Conservation (phyloP, 2,888 invertebrate species). For the Drosophila prostipennis region DNA sequence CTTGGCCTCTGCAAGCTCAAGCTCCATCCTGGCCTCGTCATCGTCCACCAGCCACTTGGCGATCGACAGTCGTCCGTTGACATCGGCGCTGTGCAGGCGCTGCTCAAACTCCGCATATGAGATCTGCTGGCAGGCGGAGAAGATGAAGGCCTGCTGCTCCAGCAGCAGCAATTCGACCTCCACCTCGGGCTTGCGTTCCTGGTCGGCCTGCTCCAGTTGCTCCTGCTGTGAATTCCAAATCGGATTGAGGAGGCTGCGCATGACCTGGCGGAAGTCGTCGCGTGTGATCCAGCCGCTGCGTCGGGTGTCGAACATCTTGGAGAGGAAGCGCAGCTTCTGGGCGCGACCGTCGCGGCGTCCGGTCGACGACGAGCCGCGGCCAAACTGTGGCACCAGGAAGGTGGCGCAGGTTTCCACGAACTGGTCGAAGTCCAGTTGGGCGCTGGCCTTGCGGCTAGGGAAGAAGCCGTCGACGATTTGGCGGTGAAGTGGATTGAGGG, state of each 20-base stretch:
- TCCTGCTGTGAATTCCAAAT: background rate
- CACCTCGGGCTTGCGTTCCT: conserved; percentile 3
- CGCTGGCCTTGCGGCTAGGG: background rate
- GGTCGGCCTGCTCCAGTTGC: background rate
- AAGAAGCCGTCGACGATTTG: conserved; percentile 61
- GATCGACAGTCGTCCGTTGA: conserved; percentile 37
- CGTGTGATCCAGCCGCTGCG: conserved; percentile 37
- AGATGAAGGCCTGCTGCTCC: conserved; percentile 43
- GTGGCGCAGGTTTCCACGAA: conserved; percentile 50
- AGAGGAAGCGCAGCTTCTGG: conserved; percentile 49
- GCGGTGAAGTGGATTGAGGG: conserved; percentile 51
- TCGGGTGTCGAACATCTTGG: conserved; percentile 47
- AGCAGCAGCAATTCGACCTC: conserved; percentile 42
- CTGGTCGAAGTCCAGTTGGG: conserved; percentile 44
- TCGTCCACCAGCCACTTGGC: conserved; percentile 50
- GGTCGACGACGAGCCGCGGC: too few relatives aligned
- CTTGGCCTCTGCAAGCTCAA: background rate
- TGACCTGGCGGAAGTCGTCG: conserved; percentile 39
- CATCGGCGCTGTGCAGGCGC: conserved; percentile 23
- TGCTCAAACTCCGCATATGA: conserved; percentile 46
- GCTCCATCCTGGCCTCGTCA: background rate
- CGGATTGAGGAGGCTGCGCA: conserved; percentile 30
- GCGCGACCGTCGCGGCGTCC: conserved; percentile 13
- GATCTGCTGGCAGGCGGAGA: conserved; percentile 1
- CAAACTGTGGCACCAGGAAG: conserved; percentile 40